Evolutionary conservation across 2,888 invertebrate genomes (phyloP), one percentile per base, ranked within the genome.

Genomic region (Poecilobothrus nobilitatus): DNA sequence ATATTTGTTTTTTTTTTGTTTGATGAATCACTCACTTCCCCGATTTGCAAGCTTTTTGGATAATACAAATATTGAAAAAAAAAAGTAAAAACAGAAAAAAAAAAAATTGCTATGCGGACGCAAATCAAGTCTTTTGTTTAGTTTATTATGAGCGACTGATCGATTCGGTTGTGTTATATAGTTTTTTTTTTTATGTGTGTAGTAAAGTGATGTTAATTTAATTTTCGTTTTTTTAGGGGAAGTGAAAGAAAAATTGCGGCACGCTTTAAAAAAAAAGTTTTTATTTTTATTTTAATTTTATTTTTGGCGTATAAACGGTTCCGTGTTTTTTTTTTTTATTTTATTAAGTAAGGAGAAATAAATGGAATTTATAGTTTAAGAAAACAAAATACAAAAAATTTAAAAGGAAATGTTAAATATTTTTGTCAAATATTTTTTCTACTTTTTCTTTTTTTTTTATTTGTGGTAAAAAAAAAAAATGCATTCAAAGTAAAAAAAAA

Each of bases 21-120:
- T 53, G 53, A 53, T 53, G 53, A 53, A 53, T 53, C 53, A 53
- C 53, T 53, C 53, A 53, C 53, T 53, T 53, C 53, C 53, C 53
- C 53, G 53, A 53, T 53, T 53, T 6, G 53, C 53, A 53, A 53
- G 53, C 53, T 53, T 53, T 53, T 53, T 53, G 53, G 53, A 53
- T 53, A 53, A 53, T 53, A 53, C 53, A 53, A 53, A 53, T 15
- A 53, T 34, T 18, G 18, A 4, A 53, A 53, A 15, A 53, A 53
- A 53, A 53, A 15, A 53, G 15, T 1, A 53, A 53, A 1, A 53
- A 53, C 18, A 53, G 18, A 3, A 53, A 53, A 1, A n/a, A 53
- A 53, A 53, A 27, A 18, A 12, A 15, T 2, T 53, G 53, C 53
- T 53, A 53, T 53, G 53, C 53, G 53, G 53, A 53, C 53, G 18